Evolutionary conservation across 92 coral and sea anemone species (phyloP), one percentile per base, ranked within the genome.

Genomic region (Phenganax marumi): DNA sequence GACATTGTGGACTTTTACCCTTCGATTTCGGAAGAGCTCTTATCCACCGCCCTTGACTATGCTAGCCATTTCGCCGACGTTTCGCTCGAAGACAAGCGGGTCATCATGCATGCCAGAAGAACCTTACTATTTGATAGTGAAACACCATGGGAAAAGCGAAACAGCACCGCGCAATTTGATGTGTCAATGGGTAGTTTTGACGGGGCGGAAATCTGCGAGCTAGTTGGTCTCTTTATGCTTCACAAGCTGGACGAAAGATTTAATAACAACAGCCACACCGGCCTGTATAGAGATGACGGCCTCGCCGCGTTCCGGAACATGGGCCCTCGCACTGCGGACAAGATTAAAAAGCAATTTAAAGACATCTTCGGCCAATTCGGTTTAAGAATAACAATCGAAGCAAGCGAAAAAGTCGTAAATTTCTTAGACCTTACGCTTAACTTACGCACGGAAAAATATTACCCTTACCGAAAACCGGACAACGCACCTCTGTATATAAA

Each of bases 401-500:
- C 85, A n/a, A 85, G 79, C 80, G 56, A 79, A 16, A 77, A 77
- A 63, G 77, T 33, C 7, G 82, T 21, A 4, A 73, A 84, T 72
- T 85, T 52, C 68, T 74, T 85, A 13, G 84, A 78, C n/a, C 17
- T 85, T 57, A 73, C 87, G 13, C 43, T 83, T 43, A 85, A 76
- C 70, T 68, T 85, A 68, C 55, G 39, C 1, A 68, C 51, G 14
- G 84, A 68, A 52, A 77, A 70, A 12, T 85, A 3, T 25, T 48
- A 53, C 68, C 88, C 88, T 33, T 77, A 77, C 84, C 68, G 73
- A 49, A 85, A 85, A 66, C 84, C 80, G 17, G 71, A 85, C 81
- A 43, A 77, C 84, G 58, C 33, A 14, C 79, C 85, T 24, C 85
- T 12, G 17, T 81, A 81, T 50, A 56, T 76, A n/a, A 22, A 76